Evolutionary conservation across 2,113 vertebrate genomes (phyloP), one percentile per base, ranked within the genome.

Genomic region (Heterotilapia buettikoferi): DNA sequence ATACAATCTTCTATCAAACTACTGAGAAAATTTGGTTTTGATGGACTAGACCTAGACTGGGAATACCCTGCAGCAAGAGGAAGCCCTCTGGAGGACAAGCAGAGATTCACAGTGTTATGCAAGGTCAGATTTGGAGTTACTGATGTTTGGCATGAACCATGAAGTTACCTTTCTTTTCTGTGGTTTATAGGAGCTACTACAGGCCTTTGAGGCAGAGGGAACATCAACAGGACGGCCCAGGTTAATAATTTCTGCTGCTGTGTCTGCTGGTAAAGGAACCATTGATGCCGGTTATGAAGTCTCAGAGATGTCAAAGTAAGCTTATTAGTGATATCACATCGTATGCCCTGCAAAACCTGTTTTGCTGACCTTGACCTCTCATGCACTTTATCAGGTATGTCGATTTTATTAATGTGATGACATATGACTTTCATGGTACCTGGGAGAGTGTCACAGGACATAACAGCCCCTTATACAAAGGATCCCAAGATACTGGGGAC

Each of bases 321-420:
- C 86, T 8, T 13, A 43, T 29, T n/a, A 40, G 24, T 59, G 38
- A 19, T 50, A 63, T 24, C 5, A 4, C 2, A 82, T 12, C 2
- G 19, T 1, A 16, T 43, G 3, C 13, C 73, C 12, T 5, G 2
- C 3, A 68, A 24, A 24, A 31, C 2, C 14, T 29, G 21, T 84
- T 88, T 80, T 47, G 3, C 7, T 81, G 7, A 87, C 29, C 1
- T 4, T 50, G 4, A 63, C 14, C 9, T 59, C 13, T 45, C 8
- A 5, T 86, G 10, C 53, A 14, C 88, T 40, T 59, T n/a, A n/a
- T 80, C 79, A 97, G 97, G 87, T 91, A 91, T 86, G 66, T 97
- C 53, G 96, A 98, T 84, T 97, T 97, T 73, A 93, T 97, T 73
- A 97, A 94, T 86, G 95, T 98, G 31, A 97, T 97, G 97, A 96